Evolutionary conservation across 92 coral and sea anemone species (phyloP).

Genomic region (Phenganax marumi): DNA sequence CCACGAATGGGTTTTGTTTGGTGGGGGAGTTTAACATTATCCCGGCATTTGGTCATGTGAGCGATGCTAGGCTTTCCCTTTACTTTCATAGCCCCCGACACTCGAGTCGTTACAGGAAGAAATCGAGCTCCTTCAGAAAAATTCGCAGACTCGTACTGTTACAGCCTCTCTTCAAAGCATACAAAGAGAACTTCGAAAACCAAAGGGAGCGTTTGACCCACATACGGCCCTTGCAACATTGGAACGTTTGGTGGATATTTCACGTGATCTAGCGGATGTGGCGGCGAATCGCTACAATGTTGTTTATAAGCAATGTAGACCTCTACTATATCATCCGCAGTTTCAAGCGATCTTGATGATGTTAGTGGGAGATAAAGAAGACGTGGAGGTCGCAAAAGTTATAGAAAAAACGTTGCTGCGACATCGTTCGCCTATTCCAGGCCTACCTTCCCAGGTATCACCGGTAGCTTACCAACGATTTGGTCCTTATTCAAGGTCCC

Average conservation of each 20-base stretch:
- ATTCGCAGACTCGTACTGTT: neutral
- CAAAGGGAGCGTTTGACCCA: slow-evolving; percentile 40
- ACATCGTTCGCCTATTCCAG: neutral
- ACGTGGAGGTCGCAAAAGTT: slow-evolving; percentile 15
- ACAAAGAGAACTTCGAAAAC: neutral
- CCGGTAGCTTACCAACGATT: neutral
- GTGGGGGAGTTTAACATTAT: too few species aligned
- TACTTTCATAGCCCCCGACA: slow-evolving; percentile 1
- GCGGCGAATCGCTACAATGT: slow-evolving; percentile 26
- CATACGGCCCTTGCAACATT: slow-evolving; percentile 50
- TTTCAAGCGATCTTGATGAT: neutral
- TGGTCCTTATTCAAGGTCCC: slow-evolving; percentile 9
- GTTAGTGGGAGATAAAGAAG: slow-evolving; percentile 12
- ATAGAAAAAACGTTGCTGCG: slow-evolving; percentile 1
- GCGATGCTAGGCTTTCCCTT: neutral
- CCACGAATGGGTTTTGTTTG: too few species aligned
- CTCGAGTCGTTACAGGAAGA: neutral
- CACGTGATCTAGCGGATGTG: slow-evolving; percentile 38
- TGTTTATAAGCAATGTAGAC: slow-evolving; percentile 48
- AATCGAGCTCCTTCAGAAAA: neutral
- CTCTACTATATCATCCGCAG: slow-evolving; percentile 37
- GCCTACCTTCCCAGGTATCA: neutral
- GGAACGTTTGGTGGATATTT: slow-evolving; percentile 45
- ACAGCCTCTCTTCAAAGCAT: neutral
- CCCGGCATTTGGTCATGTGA: too few species aligned